phyloP scores from a whole-genome alignment of 2,113 vertebrate species.

The Dissostichus mawsoni region DNA sequence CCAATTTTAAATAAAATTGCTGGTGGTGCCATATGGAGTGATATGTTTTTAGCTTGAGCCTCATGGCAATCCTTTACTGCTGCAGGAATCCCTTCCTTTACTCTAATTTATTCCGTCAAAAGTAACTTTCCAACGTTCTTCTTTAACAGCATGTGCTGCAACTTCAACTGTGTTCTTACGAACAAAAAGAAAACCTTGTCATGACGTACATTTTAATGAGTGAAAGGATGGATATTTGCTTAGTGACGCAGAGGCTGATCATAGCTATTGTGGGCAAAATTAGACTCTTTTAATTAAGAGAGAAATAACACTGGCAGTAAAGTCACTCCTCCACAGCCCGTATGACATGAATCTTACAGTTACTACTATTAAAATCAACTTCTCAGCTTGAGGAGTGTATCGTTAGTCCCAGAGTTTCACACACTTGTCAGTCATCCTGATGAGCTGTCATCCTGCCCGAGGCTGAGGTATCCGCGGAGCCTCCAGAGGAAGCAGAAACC shows the following conservation, averaged over 20 bases:
- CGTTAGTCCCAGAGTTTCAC: slow-evolving; percentile 23
- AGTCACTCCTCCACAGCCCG: slow-evolving; percentile 4
- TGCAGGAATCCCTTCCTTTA: background rate
- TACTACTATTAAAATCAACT: slow-evolving; percentile 14
- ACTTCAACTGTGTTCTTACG: background rate
- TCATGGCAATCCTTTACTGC: background rate
- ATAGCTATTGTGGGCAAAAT: background rate
- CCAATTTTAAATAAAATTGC: background rate
- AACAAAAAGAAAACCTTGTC: background rate
- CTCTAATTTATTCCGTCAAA: background rate
- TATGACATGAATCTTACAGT: background rate
- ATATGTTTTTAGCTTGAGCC: background rate
- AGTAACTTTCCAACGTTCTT: background rate
- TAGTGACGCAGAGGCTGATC: slow-evolving; percentile 3
- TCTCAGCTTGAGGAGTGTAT: background rate
- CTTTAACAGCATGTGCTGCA: background rate
- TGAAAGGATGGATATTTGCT: background rate
- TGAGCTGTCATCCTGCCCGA: slow-evolving; percentile 39
- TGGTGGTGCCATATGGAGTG: background rate
- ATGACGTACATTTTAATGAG: slow-evolving; percentile 10
- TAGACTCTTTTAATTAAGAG: slow-evolving; percentile 27
- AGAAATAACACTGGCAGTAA: background rate
- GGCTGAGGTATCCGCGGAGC: slow-evolving; percentile 48
- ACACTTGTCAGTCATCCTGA: slow-evolving; percentile 62
- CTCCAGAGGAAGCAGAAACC: slow-evolving; percentile 38